phyloP scores from a whole-genome alignment of 2,113 vertebrate genomes.

The Acrocephalus arundinaceus region DNA sequence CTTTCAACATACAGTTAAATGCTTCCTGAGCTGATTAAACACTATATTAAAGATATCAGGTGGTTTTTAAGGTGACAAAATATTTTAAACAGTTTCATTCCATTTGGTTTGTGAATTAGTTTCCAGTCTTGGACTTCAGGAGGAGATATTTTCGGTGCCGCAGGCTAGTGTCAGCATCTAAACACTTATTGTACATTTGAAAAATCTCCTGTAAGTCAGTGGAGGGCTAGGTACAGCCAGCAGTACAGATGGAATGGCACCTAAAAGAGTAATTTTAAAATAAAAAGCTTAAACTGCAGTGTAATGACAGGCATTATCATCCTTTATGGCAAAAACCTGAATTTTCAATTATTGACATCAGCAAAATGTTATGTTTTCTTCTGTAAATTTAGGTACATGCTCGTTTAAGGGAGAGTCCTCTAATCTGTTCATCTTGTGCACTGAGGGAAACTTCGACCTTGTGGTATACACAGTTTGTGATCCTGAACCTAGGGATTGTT shows the following conservation, averaged over 20 bases:
- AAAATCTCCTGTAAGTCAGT: background rate
- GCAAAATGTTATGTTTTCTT: background rate
- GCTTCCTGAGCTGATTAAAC: background rate
- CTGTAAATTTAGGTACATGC: background rate
- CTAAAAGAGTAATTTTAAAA: background rate
- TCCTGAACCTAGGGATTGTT: background rate
- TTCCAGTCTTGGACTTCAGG: background rate
- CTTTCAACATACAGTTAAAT: background rate
- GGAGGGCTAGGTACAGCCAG: background rate
- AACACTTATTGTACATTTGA: background rate
- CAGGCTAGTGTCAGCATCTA: background rate
- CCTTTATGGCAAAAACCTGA: background rate
- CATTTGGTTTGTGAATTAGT: background rate
- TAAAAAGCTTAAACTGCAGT: background rate
- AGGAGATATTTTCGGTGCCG: background rate
- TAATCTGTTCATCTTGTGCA: background rate
- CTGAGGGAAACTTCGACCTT: background rate
- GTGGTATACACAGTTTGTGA: background rate
- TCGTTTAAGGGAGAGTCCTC: background rate
- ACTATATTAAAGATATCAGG: background rate
- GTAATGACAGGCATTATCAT: background rate
- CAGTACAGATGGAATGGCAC: background rate
- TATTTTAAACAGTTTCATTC: background rate
- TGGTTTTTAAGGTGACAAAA: background rate
- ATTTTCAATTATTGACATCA: background rate